Percentiles rank a stretch among this genome's conserved stretches.
Evolutionary conservation across 2,113 vertebrate genomes (phyloP).

Genomic region (Agelaius tricolor): DNA sequence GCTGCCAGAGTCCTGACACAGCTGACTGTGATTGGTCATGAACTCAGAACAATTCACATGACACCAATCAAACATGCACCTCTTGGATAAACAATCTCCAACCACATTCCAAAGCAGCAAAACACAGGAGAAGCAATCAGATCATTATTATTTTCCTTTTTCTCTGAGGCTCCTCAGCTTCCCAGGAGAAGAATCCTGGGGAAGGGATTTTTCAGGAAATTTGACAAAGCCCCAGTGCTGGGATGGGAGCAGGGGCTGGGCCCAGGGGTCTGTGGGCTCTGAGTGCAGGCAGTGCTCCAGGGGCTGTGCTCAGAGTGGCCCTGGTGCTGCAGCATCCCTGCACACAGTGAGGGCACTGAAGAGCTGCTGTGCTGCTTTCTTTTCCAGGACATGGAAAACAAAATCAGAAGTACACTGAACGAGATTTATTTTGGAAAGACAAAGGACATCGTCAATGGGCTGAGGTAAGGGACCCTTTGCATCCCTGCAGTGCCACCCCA

Average conservation of each 20-base stretch:
- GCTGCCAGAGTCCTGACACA: too few species aligned
- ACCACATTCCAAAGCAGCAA: too few species aligned
- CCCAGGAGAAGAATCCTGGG: too few species aligned
- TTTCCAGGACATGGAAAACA: conserved; percentile 97
- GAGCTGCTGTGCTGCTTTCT: not conserved
- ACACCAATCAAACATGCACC: too few species aligned
- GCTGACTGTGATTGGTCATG: too few species aligned
- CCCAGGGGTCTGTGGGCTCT: fast-evolving
- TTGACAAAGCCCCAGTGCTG: not conserved
- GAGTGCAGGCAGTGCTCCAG: fast-evolving
- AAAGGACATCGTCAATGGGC: conserved; percentile 98
- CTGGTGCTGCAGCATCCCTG: not conserved
- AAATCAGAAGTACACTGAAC: conserved; percentile 99
- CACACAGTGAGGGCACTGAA: fast-evolving
- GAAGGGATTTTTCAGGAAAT: too few species aligned
- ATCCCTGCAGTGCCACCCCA: not conserved
- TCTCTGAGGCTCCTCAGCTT: too few species aligned
- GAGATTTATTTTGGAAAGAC: conserved; percentile 99
- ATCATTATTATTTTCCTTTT: too few species aligned
- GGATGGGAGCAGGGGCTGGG: not conserved
- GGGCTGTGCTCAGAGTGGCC: not conserved
- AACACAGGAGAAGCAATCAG: too few species aligned
- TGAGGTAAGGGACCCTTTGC: conserved; percentile 82
- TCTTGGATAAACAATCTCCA: too few species aligned
- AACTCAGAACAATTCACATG: too few species aligned